Conservation (phyloP, 2,797 vertebrate genomes). For the Cossypha polioptera region DNA sequence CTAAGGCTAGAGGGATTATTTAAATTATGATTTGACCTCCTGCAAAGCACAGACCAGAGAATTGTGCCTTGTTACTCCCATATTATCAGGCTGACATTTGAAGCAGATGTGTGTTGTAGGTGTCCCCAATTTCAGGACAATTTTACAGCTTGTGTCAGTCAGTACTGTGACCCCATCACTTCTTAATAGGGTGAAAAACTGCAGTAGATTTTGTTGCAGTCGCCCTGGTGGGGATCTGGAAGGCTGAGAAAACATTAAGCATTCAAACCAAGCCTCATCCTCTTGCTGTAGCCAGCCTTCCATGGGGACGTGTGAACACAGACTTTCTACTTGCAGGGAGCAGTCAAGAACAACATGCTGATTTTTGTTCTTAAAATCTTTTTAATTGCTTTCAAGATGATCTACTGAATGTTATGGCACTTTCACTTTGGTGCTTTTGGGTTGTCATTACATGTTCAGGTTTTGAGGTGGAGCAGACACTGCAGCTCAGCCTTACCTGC, state of each 20-base stretch:
- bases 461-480: not conserved
- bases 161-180: not conserved
- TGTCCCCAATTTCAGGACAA: not conserved
- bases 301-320: accelerated
- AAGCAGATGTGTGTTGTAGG: not conserved
- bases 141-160: not conserved
- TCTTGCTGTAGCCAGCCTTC: not conserved
- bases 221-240: not conserved
- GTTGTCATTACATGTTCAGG: accelerated
- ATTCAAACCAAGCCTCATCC: not conserved
- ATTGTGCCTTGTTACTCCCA: not conserved
- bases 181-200: not conserved
- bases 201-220: not conserved
- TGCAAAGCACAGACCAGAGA: not conserved
- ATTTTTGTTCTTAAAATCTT: not conserved
- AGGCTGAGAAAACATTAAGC: not conserved
- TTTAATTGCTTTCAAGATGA: not conserved
- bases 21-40: not conserved
- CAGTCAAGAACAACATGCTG: not conserved
- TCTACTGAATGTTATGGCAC: accelerated
- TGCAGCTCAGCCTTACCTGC: not conserved
- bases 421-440: not conserved
- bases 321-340: not conserved
- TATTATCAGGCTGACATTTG: not conserved
- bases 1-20: not conserved